Base-by-base conservation (phyloP, 2,797 vertebrate genomes). In the Spinus pinus region DNA sequence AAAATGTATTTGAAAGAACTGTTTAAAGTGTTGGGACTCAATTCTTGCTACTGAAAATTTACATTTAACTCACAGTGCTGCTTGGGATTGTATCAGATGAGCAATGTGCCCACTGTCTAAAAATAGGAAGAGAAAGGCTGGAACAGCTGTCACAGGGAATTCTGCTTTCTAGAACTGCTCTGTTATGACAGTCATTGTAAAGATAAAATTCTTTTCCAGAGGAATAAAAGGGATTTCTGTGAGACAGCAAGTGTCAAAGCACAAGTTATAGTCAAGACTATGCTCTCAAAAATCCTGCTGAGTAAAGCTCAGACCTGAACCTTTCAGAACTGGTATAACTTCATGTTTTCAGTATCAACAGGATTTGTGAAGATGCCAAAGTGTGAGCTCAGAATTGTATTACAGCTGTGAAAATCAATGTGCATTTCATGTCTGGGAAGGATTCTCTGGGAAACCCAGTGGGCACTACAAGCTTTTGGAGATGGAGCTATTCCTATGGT, bases 101-200 rank as follows among this genome's bases (percentile, higher is more conserved):
- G 15, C 51, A 78, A 80, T 31, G 77, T 86, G 41, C 39, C 50
- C 35, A 2, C 18, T 86, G 28, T 42, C 81, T 94, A 94, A 88
- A 95, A 93, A 90, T 75, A 94, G 90, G 53, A 71, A 82, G 64
- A 70, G 81, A 93, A 94, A 80, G 90, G 74, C 58, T 86, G 56
- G 73, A 86, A 60, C 62, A 95, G 88, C 86, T 90, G 80, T 58
- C 66, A 31, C 17, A 70, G 58, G 35, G 66, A 79, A 91, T 90
- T 83, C 9, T 44, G 62, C 80, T 88, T 93, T 94, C 85, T 88
- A 91, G 91, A 95, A 90, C 84, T 44, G 69, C 77, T 83, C 62
- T 62, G 3, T 65, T 90, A 31, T 75, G 88, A 41, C 42, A 72
- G 31, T 37, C 37, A 54, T 16, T 7, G 1, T 25, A 61, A 83